Evolutionary conservation across 1,140 invertebrate species (phyloP).

Genomic region (Carcinoscorpius rotundicauda): DNA sequence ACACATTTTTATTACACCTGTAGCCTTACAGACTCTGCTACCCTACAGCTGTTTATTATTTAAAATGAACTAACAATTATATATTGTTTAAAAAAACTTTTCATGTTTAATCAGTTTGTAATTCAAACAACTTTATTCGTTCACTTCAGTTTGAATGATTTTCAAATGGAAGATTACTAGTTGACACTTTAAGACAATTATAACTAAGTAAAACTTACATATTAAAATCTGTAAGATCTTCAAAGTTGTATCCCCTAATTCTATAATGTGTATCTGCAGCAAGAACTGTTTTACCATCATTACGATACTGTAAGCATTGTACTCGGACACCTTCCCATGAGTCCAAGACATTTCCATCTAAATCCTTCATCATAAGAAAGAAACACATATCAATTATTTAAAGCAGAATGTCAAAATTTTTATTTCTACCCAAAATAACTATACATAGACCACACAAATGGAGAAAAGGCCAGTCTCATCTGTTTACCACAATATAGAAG

Average conservation of each 20-base stretch:
- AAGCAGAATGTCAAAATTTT: constrained; percentile 3
- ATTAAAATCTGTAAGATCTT: constrained; percentile 30
- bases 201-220: constrained; percentile 26
- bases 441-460: not conserved
- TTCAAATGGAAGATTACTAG: too few relatives aligned
- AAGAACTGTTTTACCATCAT: constrained; percentile 35
- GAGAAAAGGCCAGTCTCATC: too few relatives aligned
- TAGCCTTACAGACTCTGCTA: too few relatives aligned
- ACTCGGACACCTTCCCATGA: constrained; percentile 41
- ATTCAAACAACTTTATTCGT: too few relatives aligned
- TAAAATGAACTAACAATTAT: too few relatives aligned
- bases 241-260: constrained; percentile 37
- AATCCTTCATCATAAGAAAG: constrained; percentile 26
- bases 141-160: too few relatives aligned
- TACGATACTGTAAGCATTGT: constrained; percentile 34
- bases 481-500: too few relatives aligned
- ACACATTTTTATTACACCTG: too few relatives aligned
- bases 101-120: too few relatives aligned
- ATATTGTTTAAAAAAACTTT: too few relatives aligned
- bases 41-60: too few relatives aligned
- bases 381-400: not conserved
- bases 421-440: not conserved
- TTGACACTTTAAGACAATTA: too few relatives aligned
- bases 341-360: constrained; percentile 36
- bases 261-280: constrained; percentile 40